Evolutionary conservation across 2,888 invertebrate genomes (phyloP).

Genomic region (Calameuta idolon): DNA sequence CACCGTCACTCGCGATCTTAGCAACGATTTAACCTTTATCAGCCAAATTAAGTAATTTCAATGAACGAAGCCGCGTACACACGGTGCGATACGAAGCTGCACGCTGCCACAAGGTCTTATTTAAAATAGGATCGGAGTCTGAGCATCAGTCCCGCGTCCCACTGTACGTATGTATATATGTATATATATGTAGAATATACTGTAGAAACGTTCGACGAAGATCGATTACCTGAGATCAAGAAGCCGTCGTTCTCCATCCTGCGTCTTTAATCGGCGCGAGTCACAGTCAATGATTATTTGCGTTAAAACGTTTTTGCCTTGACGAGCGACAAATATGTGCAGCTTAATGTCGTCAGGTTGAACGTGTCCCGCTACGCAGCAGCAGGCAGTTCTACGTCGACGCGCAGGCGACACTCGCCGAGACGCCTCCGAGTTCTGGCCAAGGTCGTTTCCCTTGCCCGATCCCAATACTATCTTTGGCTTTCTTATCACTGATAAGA

Average conservation of each 20-base stretch:
- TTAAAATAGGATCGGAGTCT: not conserved
- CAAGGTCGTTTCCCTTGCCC: not conserved
- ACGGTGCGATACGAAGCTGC: not conserved
- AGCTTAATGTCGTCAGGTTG: not conserved
- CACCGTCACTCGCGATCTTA: not conserved
- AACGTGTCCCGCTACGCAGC: not conserved
- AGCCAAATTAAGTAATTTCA: not conserved
- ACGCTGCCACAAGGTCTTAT: not conserved
- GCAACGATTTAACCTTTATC: not conserved
- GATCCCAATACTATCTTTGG: not conserved
- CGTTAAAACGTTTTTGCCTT: not conserved
- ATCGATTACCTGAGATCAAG: not conserved
- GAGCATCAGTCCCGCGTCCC: not conserved
- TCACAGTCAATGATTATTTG: not conserved
- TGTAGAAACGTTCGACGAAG: not conserved
- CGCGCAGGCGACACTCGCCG: not conserved
- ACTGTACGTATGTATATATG: not conserved
- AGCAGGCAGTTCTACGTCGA: not conserved
- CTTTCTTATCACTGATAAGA: not conserved
- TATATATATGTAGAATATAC: too few species aligned
- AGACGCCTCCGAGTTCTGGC: not conserved
- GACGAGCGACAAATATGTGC: not conserved
- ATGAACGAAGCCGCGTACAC: not conserved
- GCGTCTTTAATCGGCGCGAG: not conserved
- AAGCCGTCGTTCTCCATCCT: not conserved